Base-by-base conservation (phyloP, 2,113 vertebrate genomes). In the Microtus pennsylvanicus region DNA sequence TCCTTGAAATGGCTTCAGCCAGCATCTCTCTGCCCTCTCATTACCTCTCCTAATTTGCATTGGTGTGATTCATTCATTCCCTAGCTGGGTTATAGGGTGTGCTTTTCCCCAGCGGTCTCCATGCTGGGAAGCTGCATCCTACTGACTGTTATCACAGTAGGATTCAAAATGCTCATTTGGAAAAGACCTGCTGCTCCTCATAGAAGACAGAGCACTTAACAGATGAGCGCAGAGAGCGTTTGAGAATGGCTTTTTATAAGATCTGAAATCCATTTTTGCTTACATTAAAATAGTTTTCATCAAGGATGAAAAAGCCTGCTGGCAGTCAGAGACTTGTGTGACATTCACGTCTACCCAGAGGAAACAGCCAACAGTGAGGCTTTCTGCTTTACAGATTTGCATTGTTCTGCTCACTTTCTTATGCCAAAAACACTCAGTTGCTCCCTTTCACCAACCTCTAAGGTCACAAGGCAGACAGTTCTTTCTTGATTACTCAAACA, bases 401-500 rank as follows among this genome's bases (percentile, higher is more conserved):
- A 98, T 98, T 98, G 97, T 99, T 98, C 98, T 98, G 89, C 76
- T 98, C 96, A 97, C 96, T 97, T 96, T 95, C 45, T 38, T 90
- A 94, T 98, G 98, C 98, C 98, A 99, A 98, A 98, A 98, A 86
- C 98, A 98, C 97, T 97, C 98, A 97, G 98, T 98, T 98, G 97
- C 98, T 99, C 98, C 96, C 97, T 98, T 98, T 98, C 97, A 98
- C 98, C 98, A 98, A 97, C 97, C 88, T 97, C 97, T 98, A 99
- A 99, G 99, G 99, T 99, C 98, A 99, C 95, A 98, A 98, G 98
- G 98, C 98, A 98, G 98, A 98, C 98, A 98, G 98, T 99, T 99
- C 99, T 98, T 98, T 99, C 98, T 98, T 98, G 98, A 99, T 99
- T 98, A 98, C 98, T 98, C 98, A 98, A 99, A 98, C 98, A 99